Percentiles rank a stretch among this genome's conserved stretches.
Conservation (phyloP, 2,113 vertebrate genomes). For the Ploceus nigricollis region DNA sequence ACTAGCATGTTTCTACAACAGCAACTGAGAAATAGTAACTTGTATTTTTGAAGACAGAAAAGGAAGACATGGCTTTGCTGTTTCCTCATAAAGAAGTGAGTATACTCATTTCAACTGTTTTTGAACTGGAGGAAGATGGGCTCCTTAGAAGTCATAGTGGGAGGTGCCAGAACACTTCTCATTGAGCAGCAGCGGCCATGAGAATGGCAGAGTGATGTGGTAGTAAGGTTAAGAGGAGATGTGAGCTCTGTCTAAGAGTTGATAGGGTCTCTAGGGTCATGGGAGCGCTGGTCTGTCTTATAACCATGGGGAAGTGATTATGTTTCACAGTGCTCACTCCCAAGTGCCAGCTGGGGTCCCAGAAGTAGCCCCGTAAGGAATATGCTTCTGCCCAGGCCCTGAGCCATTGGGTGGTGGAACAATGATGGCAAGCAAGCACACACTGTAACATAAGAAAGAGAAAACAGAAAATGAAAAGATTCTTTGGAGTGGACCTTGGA, state of each 20-base stretch:
- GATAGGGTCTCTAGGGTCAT: background rate
- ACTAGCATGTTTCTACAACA: background rate
- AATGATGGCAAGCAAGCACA: background rate
- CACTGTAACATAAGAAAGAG: background rate
- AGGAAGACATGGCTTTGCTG: background rate
- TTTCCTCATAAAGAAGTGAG: background rate
- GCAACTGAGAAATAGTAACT: background rate
- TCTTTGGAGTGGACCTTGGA: background rate
- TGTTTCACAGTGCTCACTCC: background rate
- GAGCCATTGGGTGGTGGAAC: background rate
- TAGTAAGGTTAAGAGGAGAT: background rate
- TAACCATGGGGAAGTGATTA: background rate
- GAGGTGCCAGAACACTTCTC: background rate
- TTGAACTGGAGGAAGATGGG: background rate
- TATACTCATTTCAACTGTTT: background rate
- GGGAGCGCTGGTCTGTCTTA: background rate
- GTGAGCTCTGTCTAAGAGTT: background rate
- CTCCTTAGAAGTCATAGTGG: background rate
- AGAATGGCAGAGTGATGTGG: background rate
- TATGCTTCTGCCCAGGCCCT: background rate
- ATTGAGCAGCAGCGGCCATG: background rate
- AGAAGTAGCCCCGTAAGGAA: background rate
- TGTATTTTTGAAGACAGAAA: background rate
- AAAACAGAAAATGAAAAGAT: background rate
- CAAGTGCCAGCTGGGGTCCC: background rate